Percentiles rank a stretch among this genome's conserved stretches.
Conservation (phyloP, 1,140 invertebrate species). For the Hormaphis cornu region DNA sequence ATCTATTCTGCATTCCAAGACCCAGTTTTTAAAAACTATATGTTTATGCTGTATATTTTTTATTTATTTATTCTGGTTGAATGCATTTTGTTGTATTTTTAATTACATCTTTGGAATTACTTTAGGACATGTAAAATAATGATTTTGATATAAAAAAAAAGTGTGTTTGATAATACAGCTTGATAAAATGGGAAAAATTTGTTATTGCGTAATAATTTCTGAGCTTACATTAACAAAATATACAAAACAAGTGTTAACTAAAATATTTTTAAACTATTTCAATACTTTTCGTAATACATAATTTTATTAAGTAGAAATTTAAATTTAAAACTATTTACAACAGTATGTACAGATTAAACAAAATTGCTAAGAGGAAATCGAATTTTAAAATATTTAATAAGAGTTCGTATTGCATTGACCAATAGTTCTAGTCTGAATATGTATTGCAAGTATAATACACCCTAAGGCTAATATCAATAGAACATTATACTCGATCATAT, state of each 20-base stretch:
- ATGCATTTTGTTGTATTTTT: conserved; percentile 9
- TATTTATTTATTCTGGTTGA: background rate
- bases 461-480: background rate
- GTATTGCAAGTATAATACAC: background rate
- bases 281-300: background rate
- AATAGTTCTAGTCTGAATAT: background rate
- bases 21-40: background rate
- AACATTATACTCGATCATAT: background rate
- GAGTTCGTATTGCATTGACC: background rate
- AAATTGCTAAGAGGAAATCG: too few species aligned
- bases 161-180: background rate
- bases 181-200: background rate
- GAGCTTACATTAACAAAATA: background rate
- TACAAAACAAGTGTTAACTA: background rate
- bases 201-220: background rate
- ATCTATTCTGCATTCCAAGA: conserved; percentile 8
- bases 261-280: background rate
- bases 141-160: background rate
- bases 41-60: conserved; percentile 7
- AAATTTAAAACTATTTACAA: too few species aligned
- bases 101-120: background rate
- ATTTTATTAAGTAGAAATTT: too few species aligned
- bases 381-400: too few species aligned
- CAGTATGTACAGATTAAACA: too few species aligned
- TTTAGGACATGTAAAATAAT: background rate